These are phyloP conservation scores for Elanoides forficatus DNA, from an alignment of 2,113 vertebrate species.

Conservation along the genomic window DNA sequence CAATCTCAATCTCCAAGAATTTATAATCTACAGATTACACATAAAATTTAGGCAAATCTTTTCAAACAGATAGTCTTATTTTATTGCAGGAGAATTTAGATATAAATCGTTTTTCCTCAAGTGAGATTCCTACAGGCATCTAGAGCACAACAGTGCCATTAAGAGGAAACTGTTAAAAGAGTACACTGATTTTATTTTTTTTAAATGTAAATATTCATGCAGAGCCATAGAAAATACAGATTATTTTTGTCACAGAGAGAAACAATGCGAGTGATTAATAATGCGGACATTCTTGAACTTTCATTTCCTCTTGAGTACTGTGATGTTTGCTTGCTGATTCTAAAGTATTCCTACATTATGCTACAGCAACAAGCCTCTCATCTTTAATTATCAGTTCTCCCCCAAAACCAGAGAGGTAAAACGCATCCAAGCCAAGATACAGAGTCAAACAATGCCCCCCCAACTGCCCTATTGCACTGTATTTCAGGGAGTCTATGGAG, in stretches of 20 bases:
- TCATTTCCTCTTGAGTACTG: slow-evolving; percentile 30
- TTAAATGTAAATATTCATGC: not conserved
- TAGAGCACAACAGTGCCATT: not conserved
- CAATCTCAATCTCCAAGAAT: not conserved
- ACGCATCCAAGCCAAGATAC: not conserved
- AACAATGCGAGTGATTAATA: slow-evolving; percentile 42
- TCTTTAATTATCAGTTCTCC: slow-evolving; percentile 34
- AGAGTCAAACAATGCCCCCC: not conserved
- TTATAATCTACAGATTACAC: not conserved
- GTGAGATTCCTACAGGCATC: not conserved
- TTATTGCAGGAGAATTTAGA: not conserved
- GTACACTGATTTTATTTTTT: not conserved
- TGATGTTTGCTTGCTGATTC: not conserved
- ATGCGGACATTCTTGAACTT: slow-evolving; percentile 17
- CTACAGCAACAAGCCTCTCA: not conserved
- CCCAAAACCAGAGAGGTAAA: not conserved
- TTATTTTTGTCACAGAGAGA: slow-evolving; percentile 12
- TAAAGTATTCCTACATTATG: not conserved
- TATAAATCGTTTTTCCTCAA: not conserved
- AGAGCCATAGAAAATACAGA: not conserved
- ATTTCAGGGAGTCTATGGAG: not conserved
- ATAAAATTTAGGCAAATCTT: not conserved
- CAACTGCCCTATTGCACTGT: not conserved
- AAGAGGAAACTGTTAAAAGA: not conserved
- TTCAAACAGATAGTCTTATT: not conserved